A percentile compares a stretch with the other conserved stretches of the same genome.
Conservation (phyloP, 2,797 vertebrate genomes). For the Erithacus rubecula region DNA sequence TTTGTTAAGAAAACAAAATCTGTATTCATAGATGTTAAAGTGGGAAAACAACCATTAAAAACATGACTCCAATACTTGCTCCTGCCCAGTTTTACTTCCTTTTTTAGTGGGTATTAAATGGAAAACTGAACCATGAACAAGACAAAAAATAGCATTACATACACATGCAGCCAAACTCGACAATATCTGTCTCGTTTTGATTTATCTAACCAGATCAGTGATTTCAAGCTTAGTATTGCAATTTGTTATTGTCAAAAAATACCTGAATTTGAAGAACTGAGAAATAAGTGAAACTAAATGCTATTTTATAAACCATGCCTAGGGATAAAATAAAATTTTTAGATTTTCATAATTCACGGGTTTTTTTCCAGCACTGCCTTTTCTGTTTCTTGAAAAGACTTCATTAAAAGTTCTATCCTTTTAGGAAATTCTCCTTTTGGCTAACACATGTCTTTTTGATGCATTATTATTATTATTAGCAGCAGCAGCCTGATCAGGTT, state of each 20-base stretch:
- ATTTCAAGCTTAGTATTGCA: not conserved
- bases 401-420: not conserved
- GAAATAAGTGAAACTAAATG: not conserved
- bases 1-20: not conserved
- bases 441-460: not conserved
- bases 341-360: not conserved
- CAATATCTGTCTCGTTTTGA: not conserved
- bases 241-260: not conserved
- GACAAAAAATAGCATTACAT: constrained; percentile 11
- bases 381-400: not conserved
- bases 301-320: not conserved
- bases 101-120: constrained; percentile 34
- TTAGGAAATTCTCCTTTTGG: not conserved
- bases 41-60: constrained; percentile 9
- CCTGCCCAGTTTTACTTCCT: not conserved
- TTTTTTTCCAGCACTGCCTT: not conserved
- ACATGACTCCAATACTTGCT: not conserved
- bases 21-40: constrained; percentile 2
- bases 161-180: not conserved
- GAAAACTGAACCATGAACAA: constrained; percentile 21
- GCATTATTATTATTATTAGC: not conserved
- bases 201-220: not conserved
- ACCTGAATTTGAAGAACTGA: not conserved
- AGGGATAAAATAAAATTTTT: not conserved
- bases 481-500: not conserved